phyloP scores from a whole-genome alignment of 1,140 invertebrate species.

The Rhyacophila brunnea region DNA sequence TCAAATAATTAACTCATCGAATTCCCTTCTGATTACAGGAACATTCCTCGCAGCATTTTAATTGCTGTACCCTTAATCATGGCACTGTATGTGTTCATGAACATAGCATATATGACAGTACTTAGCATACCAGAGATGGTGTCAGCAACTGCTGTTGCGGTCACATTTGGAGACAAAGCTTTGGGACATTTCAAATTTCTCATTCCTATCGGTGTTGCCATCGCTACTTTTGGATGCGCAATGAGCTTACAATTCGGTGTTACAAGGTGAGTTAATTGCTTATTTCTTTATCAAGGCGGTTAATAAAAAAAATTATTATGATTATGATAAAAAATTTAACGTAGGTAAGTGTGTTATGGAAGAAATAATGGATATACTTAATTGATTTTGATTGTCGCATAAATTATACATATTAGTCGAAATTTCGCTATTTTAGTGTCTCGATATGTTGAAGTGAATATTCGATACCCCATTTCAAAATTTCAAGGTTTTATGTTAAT shows the following conservation, averaged over 20 bases:
- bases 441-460: too few relatives aligned
- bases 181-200: constrained; percentile 60
- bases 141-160: constrained; percentile 79
- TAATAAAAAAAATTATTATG: too few relatives aligned
- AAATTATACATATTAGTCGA: too few relatives aligned
- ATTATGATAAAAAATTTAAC: too few relatives aligned
- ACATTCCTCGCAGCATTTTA: constrained; percentile 81
- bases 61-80: constrained; percentile 89
- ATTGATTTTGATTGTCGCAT: too few relatives aligned
- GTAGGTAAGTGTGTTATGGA: too few relatives aligned
- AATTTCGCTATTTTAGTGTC: too few relatives aligned
- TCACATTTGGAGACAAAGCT: constrained; percentile 66
- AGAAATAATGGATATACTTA: too few relatives aligned
- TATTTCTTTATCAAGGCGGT: too few relatives aligned
- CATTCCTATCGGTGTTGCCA: constrained; percentile 71
- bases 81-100: constrained; percentile 84
- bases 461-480: too few relatives aligned
- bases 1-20: neutral
- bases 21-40: constrained; percentile 49
- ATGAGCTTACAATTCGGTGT: constrained; percentile 75
- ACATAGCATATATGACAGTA: constrained; percentile 89
- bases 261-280: constrained; percentile 52
- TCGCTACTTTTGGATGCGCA: constrained; percentile 74
- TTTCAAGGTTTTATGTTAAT: too few relatives aligned
- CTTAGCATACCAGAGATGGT: constrained; percentile 79